Evolutionary conservation across 2,113 vertebrate genomes (phyloP), one percentile per base, ranked within the genome.

Genomic region (Rhabdornis inornatus): DNA sequence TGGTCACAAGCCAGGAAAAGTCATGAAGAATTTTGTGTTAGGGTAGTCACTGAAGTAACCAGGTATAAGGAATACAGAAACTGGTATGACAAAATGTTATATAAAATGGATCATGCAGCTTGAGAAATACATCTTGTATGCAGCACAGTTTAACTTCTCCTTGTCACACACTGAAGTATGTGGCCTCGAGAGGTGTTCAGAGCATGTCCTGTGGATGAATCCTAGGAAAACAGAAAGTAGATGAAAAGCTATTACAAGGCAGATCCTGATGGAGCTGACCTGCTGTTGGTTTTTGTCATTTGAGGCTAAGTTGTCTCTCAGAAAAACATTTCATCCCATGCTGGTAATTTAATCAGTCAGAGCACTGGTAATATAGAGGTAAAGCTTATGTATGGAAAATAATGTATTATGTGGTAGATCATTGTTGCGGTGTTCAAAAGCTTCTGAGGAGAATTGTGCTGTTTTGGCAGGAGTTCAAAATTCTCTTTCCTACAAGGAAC

Each of bases 401-500:
- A 74, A n/a, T 78, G 61, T 76, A 45, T 87, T 87, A 78, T 89
- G 60, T 89, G 59, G 66, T 90, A 66, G 86, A 92, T 94, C 77
- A 56, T 87, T 85, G 79, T 91, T 95, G 87, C 37, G 83, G 74
- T 17, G 35, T 95, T 91, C 1, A 7, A 81, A 89, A 80, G 68
- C 91, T 94, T 92, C 81, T 95, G 88, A 85, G 72, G 70, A 94
- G 80, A 91, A 80, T 45, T 83, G 37, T 95, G 93, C 31, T 96
- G 70, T 94, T 94, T 96, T 95, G 91, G 84, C 93, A 89, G 53
- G 63, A 79, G 42, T 92, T 95, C 90, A 92, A 45, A 89, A 88
- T 92, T 90, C 76, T 90, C 71, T 78, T 87, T 93, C 81, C 85
- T 95, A 82, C 84, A 83, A 95, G 86, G 74, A 94, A 77, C 91